Evolutionary conservation across 2,797 vertebrate genomes (phyloP).

Genomic region (Percopsis omiscomaycus): DNA sequence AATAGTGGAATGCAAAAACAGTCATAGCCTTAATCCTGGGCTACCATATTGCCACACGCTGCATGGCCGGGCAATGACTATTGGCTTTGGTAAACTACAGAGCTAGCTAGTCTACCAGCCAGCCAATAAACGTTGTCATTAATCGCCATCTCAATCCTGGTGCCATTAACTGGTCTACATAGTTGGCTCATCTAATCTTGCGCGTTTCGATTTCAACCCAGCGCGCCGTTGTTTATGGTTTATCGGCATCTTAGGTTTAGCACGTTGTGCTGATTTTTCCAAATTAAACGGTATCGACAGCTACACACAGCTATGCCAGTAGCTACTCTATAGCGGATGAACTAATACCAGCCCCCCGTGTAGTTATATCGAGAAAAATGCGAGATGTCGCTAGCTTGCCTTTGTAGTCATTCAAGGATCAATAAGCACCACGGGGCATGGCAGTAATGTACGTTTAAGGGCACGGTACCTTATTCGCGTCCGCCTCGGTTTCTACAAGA

Average conservation of each 20-base stretch:
- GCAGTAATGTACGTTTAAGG: constrained; percentile 10
- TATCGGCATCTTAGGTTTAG: neutral
- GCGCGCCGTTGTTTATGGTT: constrained; percentile 21
- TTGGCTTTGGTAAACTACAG: no score
- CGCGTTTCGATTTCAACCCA: constrained; percentile 14
- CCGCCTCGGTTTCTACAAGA: constrained; percentile 48
- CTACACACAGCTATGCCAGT: constrained; percentile 19
- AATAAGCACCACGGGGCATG: constrained; percentile 8
- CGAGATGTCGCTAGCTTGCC: constrained; percentile 43
- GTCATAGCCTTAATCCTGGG: no score
- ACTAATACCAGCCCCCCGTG: constrained; percentile 48
- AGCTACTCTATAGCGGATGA: constrained; percentile 52
- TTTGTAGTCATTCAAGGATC: constrained; percentile 48
- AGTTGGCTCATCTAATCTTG: constrained; percentile 20
- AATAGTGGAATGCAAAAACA: no score
- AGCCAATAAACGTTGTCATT: constrained; percentile 20
- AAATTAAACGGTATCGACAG: constrained; percentile 3
- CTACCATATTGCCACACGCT: no score
- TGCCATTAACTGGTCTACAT: constrained; percentile 40
- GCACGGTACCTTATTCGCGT: constrained; percentile 61
- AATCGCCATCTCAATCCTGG: constrained; percentile 46
- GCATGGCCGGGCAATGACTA: no score
- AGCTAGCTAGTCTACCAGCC: neutral
- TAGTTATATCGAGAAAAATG: constrained; percentile 48
- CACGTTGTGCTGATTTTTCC: neutral